phyloP scores from a whole-genome alignment of 2,888 invertebrate genomes.

The Athalia cordata region DNA sequence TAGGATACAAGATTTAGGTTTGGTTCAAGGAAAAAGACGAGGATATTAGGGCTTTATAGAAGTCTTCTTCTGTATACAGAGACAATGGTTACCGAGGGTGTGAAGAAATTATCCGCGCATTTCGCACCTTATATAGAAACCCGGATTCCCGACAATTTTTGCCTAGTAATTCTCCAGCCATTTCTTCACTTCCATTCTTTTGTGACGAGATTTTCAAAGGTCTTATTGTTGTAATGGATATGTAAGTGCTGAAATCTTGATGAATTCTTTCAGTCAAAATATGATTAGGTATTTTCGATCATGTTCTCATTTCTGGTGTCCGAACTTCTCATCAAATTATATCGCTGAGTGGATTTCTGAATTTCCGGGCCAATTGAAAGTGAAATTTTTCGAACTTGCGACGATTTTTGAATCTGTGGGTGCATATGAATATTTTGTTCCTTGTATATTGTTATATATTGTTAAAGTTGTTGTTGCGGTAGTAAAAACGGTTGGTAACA shows the following conservation, averaged over 20 bases:
- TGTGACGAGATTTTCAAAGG: background rate
- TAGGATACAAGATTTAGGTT: too few species aligned
- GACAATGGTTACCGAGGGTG: background rate
- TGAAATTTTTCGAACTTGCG: too few species aligned
- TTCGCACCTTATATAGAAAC: background rate
- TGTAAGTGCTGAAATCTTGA: too few species aligned
- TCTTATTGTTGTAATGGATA: background rate
- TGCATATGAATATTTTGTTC: too few species aligned
- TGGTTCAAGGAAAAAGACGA: too few species aligned
- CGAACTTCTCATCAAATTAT: too few species aligned
- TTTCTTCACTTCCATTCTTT: background rate
- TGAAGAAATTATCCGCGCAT: background rate
- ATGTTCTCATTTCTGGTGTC: too few species aligned
- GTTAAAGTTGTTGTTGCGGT: constrained; percentile 34
- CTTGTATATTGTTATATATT: background rate
- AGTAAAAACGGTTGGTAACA: constrained; percentile 42
- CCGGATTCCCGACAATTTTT: background rate
- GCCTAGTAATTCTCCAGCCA: background rate
- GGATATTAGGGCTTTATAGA: background rate
- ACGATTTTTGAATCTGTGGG: too few species aligned
- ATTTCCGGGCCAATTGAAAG: too few species aligned
- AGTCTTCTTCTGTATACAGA: background rate
- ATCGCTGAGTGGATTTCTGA: too few species aligned
- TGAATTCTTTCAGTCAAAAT: too few species aligned
- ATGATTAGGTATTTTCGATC: too few species aligned